Conservation (phyloP, 64 coral and sea anemone genomes). For the Montipora sp. region DNA sequence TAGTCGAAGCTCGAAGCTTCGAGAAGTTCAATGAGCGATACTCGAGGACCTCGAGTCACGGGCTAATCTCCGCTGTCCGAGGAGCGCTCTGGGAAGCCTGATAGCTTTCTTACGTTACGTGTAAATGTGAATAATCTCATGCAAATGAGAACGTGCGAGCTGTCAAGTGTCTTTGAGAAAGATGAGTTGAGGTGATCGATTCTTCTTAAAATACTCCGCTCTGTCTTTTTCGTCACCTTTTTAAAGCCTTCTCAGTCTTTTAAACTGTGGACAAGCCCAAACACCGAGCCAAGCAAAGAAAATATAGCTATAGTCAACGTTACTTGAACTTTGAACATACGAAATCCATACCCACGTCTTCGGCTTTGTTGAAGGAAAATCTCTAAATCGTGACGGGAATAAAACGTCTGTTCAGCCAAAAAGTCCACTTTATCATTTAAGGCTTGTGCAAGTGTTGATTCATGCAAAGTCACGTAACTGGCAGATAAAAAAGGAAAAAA, state of each 20-base stretch:
- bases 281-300: slow-evolving; percentile 59
- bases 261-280: slow-evolving; percentile 67
- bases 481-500: slow-evolving; percentile 75
- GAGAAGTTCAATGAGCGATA: too few relatives aligned
- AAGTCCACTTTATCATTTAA: slow-evolving; percentile 59
- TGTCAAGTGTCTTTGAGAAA: too few relatives aligned
- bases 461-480: slow-evolving; percentile 78
- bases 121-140: too few relatives aligned
- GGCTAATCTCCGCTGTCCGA: too few relatives aligned
- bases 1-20: too few relatives aligned
- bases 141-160: too few relatives aligned
- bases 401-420: slow-evolving; percentile 49
- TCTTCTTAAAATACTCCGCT: too few relatives aligned
- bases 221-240: too few relatives aligned
- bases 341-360: slow-evolving; percentile 72
- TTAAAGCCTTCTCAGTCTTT: background rate
- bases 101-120: too few relatives aligned
- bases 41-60: too few relatives aligned
- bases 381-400: slow-evolving; percentile 55
- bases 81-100: too few relatives aligned
- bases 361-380: slow-evolving; percentile 65
- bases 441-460: slow-evolving; percentile 61
- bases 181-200: too few relatives aligned
- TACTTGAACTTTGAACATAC: slow-evolving; percentile 73
- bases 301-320: slow-evolving; percentile 71